Conservation (phyloP, 2,113 vertebrate species). For the Osmerus eperlanus region DNA sequence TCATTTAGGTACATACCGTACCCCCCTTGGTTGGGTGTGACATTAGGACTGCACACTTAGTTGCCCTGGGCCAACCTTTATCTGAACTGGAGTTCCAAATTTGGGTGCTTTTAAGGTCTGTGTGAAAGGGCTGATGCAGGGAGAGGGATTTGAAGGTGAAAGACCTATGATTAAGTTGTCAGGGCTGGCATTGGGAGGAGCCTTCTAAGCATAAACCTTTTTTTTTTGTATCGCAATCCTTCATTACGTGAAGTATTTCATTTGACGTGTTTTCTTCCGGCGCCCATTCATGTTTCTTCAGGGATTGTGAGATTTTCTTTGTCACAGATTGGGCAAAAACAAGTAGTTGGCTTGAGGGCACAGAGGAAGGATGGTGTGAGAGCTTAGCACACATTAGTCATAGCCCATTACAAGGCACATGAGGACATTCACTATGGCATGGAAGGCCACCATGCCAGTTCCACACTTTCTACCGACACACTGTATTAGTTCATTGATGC, state of each 20-base stretch:
- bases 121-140: background rate
- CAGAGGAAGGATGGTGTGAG: slow-evolving; percentile 25
- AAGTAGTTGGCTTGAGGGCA: background rate
- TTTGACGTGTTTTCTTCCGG: background rate
- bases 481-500: background rate
- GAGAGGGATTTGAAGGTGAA: slow-evolving; percentile 3
- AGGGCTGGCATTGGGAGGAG: background rate
- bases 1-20: too few species aligned
- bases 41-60: slow-evolving; percentile 8
- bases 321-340: background rate
- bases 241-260: background rate
- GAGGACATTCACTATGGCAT: background rate
- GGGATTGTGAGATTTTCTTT: background rate
- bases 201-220: background rate
- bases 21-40: slow-evolving; percentile 12
- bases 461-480: background rate
- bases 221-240: background rate
- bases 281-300: background rate
- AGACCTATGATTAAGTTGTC: background rate
- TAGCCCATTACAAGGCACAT: background rate
- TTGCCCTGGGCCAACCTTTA: slow-evolving; percentile 27
- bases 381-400: slow-evolving; percentile 23
- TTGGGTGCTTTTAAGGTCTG: background rate
- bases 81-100: background rate
- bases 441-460: background rate